Evolutionary conservation across 2,797 vertebrate species (phyloP).

Genomic region (Gambelia wislizenii): DNA sequence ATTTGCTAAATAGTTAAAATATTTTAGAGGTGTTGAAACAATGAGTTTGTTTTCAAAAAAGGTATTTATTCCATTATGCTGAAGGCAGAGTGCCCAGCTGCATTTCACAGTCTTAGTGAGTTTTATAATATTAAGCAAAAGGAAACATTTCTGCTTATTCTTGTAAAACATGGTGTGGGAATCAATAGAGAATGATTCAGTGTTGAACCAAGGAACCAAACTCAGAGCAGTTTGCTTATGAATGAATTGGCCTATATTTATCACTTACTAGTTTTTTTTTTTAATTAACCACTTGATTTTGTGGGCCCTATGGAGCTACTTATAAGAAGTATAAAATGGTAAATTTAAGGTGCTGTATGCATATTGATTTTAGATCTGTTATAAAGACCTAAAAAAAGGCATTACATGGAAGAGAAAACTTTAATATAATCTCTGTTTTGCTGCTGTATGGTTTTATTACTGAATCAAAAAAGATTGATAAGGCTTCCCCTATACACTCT

Average conservation of each 20-base stretch:
- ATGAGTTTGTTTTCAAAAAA: no score
- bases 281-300: slow-evolving; percentile 64
- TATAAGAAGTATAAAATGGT: slow-evolving; percentile 62
- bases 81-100: no score
- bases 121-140: slow-evolving; percentile 13
- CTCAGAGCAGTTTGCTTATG: slow-evolving; percentile 53
- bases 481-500: neutral
- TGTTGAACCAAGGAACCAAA: neutral
- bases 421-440: slow-evolving; percentile 17
- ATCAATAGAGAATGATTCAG: slow-evolving; percentile 18
- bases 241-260: slow-evolving; percentile 68
- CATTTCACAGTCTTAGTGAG: neutral
- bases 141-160: slow-evolving; percentile 4
- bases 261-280: slow-evolving; percentile 59
- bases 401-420: neutral
- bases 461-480: slow-evolving; percentile 28
- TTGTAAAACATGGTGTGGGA: slow-evolving; percentile 22
- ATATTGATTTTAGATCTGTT: slow-evolving; percentile 69
- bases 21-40: no score
- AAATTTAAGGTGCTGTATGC: slow-evolving; percentile 64
- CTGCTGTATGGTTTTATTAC: slow-evolving; percentile 11
- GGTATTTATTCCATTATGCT: no score
- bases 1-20: no score
- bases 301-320: slow-evolving; percentile 53
- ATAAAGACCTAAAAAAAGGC: neutral